These are phyloP conservation scores for Aleadryas rufinucha DNA, from an alignment of 2,113 vertebrate species.

Conservation along the genomic window DNA sequence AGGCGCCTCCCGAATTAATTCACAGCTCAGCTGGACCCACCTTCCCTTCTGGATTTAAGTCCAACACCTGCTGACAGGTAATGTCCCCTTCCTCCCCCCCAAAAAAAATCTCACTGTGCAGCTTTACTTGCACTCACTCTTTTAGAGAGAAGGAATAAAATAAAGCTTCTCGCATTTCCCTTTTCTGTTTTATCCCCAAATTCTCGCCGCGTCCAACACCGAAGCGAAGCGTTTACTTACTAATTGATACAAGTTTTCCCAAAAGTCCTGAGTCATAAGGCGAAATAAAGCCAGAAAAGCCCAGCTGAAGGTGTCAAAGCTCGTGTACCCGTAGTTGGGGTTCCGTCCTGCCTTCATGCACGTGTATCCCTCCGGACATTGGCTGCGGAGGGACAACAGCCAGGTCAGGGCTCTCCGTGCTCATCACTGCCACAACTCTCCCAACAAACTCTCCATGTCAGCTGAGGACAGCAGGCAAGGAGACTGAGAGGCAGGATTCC, in stretches of 20 bases:
- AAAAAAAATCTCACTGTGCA: neutral
- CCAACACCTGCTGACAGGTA: neutral
- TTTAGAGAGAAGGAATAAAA: neutral
- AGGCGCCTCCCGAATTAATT: neutral
- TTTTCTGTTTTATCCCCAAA: neutral
- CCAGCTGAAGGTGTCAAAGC: constrained; percentile 98
- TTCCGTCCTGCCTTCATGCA: constrained; percentile 98
- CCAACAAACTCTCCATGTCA: rapidly evolving
- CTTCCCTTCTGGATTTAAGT: neutral
- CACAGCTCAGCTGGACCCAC: neutral
- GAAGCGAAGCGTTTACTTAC: constrained; percentile 61
- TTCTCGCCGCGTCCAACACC: rapidly evolving
- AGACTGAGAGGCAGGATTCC: neutral
- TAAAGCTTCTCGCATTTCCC: rapidly evolving
- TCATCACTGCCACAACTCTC: rapidly evolving
- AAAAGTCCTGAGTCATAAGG: constrained; percentile 99
- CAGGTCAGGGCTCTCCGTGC: neutral
- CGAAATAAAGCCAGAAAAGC: constrained; percentile 96
- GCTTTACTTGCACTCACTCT: neutral
- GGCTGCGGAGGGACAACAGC: constrained; percentile 66
- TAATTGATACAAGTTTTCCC: constrained; percentile 97
- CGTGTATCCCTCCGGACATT: constrained; percentile 91
- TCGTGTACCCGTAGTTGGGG: constrained; percentile 98
- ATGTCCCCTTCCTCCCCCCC: neutral
- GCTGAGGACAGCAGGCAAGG: rapidly evolving